A percentile compares a stretch with the other conserved stretches of the same genome.
These are phyloP conservation scores for Hypsibius dujardini DNA, from an alignment of 1,140 invertebrate species.

Conservation along the genomic window DNA sequence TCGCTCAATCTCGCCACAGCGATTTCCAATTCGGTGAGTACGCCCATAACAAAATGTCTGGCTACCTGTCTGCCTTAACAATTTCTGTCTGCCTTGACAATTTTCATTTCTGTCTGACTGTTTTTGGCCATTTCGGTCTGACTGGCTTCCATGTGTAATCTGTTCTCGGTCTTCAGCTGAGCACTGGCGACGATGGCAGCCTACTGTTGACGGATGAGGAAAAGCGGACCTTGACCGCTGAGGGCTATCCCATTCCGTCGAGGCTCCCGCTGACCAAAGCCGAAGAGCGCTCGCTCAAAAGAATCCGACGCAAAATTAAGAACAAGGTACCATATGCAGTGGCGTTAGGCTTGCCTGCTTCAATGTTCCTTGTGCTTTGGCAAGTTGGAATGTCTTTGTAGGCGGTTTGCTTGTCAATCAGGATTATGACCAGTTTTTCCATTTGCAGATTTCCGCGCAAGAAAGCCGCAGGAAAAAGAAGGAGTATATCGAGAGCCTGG, in stretches of 20 bases:
- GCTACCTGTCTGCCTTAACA: background rate
- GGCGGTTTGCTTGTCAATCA: too few species aligned
- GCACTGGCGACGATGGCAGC: background rate
- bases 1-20: background rate
- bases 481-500: conserved; percentile 86
- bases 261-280: conserved; percentile 83
- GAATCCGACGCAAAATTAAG: conserved; percentile 95
- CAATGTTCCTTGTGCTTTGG: too few species aligned
- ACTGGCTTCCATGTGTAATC: too few species aligned
- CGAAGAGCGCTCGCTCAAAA: conserved; percentile 92
- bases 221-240: conserved; percentile 73
- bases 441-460: conserved; percentile 73
- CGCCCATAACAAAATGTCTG: background rate
- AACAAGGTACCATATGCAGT: conserved; percentile 94
- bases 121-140: too few species aligned
- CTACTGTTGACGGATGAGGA: conserved; percentile 75
- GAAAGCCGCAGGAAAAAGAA: conserved; percentile 93
- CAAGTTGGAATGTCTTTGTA: too few species aligned
- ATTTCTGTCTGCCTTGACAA: too few species aligned
- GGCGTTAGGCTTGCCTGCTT: too few species aligned
- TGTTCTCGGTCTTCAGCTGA: conserved; percentile 1
- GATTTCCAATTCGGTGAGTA: background rate
- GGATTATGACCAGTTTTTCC: too few species aligned
- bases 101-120: too few species aligned
- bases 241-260: conserved; percentile 85